Percentiles rank a stretch among this genome's conserved stretches.
Evolutionary conservation across 1,140 invertebrate genomes (phyloP).

Genomic region (Drosophila mayri): DNA sequence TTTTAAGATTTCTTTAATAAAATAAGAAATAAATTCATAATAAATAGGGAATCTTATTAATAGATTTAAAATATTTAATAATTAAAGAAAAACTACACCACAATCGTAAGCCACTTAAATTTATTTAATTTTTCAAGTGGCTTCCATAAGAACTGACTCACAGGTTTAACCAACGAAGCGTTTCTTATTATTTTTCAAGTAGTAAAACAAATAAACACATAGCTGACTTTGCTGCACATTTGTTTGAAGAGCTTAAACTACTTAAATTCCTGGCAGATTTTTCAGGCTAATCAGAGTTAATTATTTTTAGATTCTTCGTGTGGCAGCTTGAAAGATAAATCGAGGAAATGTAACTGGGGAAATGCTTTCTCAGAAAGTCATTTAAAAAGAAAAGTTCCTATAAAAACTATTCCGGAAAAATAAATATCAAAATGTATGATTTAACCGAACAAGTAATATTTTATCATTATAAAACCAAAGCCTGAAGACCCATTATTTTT

Average conservation of each 20-base stretch:
- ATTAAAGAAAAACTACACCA: neutral
- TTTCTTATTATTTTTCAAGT: slow-evolving; percentile 24
- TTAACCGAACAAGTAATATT: no score
- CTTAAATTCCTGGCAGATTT: neutral
- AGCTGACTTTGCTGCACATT: slow-evolving; percentile 10
- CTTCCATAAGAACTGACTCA: slow-evolving; percentile 8
- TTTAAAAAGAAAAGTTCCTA: neutral
- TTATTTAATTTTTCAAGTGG: slow-evolving; percentile 6
- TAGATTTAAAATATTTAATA: no score
- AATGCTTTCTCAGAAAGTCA: neutral
- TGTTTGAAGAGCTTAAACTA: neutral
- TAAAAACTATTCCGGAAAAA: neutral
- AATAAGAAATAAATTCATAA: no score
- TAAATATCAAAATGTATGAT: no score
- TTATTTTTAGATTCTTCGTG: slow-evolving; percentile 16
- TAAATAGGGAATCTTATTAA: no score
- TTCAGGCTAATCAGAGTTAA: slow-evolving; percentile 16
- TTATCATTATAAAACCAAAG: neutral
- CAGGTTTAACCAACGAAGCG: neutral
- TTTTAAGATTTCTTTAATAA: neutral
- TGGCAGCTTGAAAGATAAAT: slow-evolving; percentile 4
- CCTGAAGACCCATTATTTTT: neutral
- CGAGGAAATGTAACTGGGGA: neutral
- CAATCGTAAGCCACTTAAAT: neutral
- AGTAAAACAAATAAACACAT: slow-evolving; percentile 9